Conservation (phyloP, 35 echinoderm and acorn worm species). For the Holothuria glaberrima region DNA sequence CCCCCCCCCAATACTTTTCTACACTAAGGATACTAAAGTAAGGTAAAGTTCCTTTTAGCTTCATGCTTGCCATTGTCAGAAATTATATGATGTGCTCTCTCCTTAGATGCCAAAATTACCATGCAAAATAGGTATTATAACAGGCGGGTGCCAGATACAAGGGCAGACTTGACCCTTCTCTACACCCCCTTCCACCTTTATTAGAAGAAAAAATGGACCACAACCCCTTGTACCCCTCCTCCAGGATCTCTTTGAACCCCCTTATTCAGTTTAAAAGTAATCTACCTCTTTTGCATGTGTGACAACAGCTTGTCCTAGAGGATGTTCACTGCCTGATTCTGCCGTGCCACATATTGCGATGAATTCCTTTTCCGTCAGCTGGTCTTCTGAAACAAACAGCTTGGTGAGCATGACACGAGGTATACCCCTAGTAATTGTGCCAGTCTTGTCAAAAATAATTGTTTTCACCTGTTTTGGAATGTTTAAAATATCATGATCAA, state of each 20-base stretch:
- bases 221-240: background rate
- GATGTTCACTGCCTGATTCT: conserved; percentile 95
- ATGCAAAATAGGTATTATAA: no score
- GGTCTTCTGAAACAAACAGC: conserved; percentile 59
- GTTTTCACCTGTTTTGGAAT: conserved; percentile 79
- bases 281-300: conserved; percentile 94
- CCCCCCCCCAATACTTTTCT: no score
- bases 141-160: background rate
- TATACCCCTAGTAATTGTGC: conserved; percentile 87
- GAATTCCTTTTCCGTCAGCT: conserved; percentile 80
- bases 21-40: no score
- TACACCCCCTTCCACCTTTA: background rate
- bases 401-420: conserved; percentile 83
- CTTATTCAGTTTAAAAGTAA: no score
- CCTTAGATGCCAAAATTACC: no score
- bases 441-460: conserved; percentile 97
- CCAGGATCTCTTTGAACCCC: no score
- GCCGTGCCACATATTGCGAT: conserved; percentile 88
- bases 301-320: conserved; percentile 77
- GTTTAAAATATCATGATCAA: no score
- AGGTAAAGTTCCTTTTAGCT: no score
- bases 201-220: no score
- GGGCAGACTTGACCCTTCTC: background rate
- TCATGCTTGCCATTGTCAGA: no score
- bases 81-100: background rate